phyloP scores from a whole-genome alignment of 2,797 vertebrate genomes.

The Oreortyx pictus region DNA sequence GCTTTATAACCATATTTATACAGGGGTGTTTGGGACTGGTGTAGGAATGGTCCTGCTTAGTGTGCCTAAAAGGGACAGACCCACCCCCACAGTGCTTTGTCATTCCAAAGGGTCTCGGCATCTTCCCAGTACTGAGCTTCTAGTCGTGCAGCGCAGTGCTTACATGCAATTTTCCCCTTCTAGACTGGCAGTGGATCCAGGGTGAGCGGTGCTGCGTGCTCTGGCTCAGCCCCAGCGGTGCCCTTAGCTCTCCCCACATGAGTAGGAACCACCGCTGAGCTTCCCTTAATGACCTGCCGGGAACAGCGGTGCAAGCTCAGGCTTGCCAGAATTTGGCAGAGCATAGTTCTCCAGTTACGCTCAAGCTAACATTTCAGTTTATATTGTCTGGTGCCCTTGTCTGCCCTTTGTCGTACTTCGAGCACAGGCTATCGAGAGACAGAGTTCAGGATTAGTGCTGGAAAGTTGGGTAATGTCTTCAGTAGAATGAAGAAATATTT shows the following conservation, averaged over 20 bases:
- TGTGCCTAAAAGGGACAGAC: background rate
- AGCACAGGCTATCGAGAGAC: background rate
- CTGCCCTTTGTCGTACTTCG: constrained; percentile 52
- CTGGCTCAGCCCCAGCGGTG: background rate
- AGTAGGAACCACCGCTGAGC: background rate
- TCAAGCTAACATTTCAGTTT: background rate
- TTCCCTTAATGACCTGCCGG: background rate
- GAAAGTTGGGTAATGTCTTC: constrained; percentile 7
- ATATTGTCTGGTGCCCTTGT: background rate
- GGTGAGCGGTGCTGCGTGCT: fast-evolving
- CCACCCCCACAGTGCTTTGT: background rate
- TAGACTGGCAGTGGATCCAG: fast-evolving
- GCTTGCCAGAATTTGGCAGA: background rate
- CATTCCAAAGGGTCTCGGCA: background rate
- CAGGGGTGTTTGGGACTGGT: background rate
- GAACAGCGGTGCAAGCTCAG: background rate
- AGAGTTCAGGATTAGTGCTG: background rate
- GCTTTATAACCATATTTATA: constrained; percentile 45
- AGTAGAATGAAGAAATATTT: background rate
- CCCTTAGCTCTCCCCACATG: background rate
- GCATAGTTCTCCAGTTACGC: background rate
- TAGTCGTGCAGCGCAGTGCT: fast-evolving
- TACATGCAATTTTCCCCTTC: fast-evolving
- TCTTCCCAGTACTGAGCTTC: background rate
- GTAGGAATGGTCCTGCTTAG: background rate